Evolutionary conservation across 2,113 vertebrate species (phyloP).

Genomic region (Corynorhinus townsendii): DNA sequence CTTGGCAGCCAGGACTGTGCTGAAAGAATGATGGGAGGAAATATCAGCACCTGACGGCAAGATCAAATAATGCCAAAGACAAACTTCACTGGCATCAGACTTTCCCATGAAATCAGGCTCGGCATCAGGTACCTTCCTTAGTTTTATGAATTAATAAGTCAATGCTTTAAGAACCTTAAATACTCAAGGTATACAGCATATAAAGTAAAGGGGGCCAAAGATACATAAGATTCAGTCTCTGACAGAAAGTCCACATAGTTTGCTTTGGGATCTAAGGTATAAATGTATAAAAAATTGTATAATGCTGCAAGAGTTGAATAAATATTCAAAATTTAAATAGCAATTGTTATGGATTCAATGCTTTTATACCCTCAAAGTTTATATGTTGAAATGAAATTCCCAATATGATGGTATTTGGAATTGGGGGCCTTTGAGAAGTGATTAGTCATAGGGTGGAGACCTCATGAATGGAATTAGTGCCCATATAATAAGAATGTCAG

Average conservation of each 20-base stretch:
- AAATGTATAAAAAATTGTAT: neutral
- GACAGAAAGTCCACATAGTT: neutral
- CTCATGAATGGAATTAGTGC: neutral
- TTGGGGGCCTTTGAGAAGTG: neutral
- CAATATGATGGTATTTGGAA: neutral
- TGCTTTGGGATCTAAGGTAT: neutral
- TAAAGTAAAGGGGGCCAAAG: neutral
- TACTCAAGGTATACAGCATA: neutral
- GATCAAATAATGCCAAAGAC: neutral
- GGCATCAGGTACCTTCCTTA: neutral
- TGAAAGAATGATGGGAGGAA: neutral
- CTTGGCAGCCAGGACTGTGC: neutral
- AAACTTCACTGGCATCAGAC: neutral
- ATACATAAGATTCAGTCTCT: neutral
- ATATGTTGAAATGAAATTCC: neutral
- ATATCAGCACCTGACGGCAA: neutral
- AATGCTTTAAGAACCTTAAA: neutral
- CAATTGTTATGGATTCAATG: neutral
- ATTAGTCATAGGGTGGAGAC: neutral
- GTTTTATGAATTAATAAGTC: neutral
- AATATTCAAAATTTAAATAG: neutral
- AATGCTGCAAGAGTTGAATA: neutral
- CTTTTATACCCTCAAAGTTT: neutral
- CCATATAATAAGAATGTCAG: neutral
- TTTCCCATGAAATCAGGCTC: neutral